Base-by-base conservation (phyloP, 30 jellyfish, hydroid and myxozoan genomes). In the Catostylus mosaicus region DNA sequence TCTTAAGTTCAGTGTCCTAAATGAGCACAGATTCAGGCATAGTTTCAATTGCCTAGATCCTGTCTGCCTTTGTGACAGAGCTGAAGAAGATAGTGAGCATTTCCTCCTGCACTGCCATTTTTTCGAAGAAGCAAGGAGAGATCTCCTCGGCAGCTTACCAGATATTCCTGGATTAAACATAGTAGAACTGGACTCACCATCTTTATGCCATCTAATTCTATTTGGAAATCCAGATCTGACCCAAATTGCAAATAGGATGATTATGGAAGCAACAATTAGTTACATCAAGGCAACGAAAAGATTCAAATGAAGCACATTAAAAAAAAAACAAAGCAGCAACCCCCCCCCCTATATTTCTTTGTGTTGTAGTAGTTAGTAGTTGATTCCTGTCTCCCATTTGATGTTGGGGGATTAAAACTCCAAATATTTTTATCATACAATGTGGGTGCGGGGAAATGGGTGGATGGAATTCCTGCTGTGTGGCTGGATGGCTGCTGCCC, bases 171-270 rank as follows among this genome's bases (percentile, higher is more conserved):
- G 91, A 52, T 67, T 81, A 12, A 85, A 67, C 29, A 10, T 66
- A 51, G 85, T 78, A 81, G 78, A 70, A 80, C 72, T 45, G 90
- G 84, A 80, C 76, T 27, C 90, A 67, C 75, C 64, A 66, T 80
- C 83, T 70, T 30, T 80, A 80, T 65, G 90, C 32, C 65, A 80
- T 66, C 40, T 68, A 48, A 16, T 80, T 6, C 75, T 60, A 1
- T 78, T 59, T 40, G 82, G 89, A 24, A 78, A 61, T 78, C 89
- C 89, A 60, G 54, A 43, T 66, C 76, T 80, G 84, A 80, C 90
- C 76, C 83, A 18, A 64, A 66, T 64, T 50, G 84, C 90, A 66
- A 80, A 65, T 57, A 80, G 84, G 60, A 60, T 80, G 84, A 66
- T 64, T 64, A 80, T 80, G 83, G 76, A 80, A 34, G 80, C 89